Evolutionary conservation across 1,140 invertebrate genomes (phyloP).

Genomic region (Caenorhabditis brenneri): DNA sequence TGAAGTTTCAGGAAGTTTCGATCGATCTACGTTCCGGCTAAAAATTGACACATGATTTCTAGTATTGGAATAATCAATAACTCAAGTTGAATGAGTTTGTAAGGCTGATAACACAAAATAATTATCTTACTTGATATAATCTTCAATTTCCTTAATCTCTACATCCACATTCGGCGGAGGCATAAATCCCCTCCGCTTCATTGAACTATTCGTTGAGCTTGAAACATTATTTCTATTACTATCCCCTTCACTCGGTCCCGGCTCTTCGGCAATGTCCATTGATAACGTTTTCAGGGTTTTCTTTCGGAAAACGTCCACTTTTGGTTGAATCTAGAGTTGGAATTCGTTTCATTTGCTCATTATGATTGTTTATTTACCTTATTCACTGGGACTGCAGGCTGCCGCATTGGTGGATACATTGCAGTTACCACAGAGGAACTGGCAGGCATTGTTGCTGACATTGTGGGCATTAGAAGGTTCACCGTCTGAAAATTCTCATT

Average conservation of each 20-base stretch:
- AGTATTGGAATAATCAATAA: too few species aligned
- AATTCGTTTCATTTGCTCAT: too few species aligned
- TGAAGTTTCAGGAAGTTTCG: slow-evolving; percentile 33
- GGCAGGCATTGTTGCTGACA: neutral
- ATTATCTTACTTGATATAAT: slow-evolving; percentile 23
- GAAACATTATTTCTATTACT: neutral
- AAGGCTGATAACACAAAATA: neutral
- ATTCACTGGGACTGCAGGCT: slow-evolving; percentile 10
- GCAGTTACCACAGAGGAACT: slow-evolving; percentile 61
- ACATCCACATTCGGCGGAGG: neutral
- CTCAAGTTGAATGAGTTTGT: too few species aligned
- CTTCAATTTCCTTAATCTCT: slow-evolving; percentile 32
- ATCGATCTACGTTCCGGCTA: slow-evolving; percentile 33
- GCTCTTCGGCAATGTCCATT: slow-evolving; percentile 22
- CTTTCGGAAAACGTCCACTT: slow-evolving; percentile 43
- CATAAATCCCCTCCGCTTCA: neutral
- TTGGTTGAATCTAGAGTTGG: slow-evolving; percentile 33
- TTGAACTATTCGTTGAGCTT: neutral
- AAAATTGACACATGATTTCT: too few species aligned
- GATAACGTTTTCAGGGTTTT: slow-evolving; percentile 46
- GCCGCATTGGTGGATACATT: slow-evolving; percentile 62
- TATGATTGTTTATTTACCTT: neutral
- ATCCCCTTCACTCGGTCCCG: slow-evolving; percentile 12
- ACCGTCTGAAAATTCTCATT: neutral
- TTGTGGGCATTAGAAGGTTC: neutral